These are phyloP conservation scores for Caenorhabditis becei DNA, from an alignment of 2,888 invertebrate genomes.

Conservation along the genomic window DNA sequence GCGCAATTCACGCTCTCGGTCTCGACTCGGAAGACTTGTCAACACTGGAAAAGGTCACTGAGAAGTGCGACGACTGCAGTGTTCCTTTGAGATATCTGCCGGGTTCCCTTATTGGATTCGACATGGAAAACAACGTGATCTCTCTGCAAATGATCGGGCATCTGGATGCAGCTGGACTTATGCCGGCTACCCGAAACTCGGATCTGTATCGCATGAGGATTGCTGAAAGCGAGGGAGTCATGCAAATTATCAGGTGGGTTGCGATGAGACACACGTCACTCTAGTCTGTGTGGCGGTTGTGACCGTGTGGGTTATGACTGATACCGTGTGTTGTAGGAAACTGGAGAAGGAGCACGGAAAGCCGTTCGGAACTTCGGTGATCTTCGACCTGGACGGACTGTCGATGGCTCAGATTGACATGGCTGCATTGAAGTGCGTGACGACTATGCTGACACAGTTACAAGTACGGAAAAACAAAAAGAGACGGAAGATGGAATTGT, in stretches of 20 bases:
- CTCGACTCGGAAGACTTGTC: constrained; percentile 72
- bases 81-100: constrained; percentile 71
- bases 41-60: constrained; percentile 70
- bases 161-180: constrained; percentile 73
- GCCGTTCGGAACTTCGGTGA: constrained; percentile 76
- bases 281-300: constrained; percentile 25
- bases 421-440: constrained; percentile 73
- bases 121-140: constrained; percentile 76
- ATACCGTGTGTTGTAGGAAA: constrained; percentile 37
- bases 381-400: constrained; percentile 78
- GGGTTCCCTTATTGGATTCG: constrained; percentile 76
- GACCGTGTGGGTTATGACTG: constrained; percentile 35
- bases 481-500: background rate
- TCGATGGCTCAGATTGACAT: constrained; percentile 72
- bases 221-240: constrained; percentile 78
- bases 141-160: constrained; percentile 76
- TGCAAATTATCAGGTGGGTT: constrained; percentile 71
- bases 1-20: constrained; percentile 74
- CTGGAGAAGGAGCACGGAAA: constrained; percentile 69
- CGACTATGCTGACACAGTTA: constrained; percentile 73
- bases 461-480: constrained; percentile 58
- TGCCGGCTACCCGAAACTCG: constrained; percentile 71
- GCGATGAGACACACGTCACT: constrained; percentile 15
- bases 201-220: constrained; percentile 77
- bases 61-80: constrained; percentile 69